Percentiles rank a stretch among this genome's conserved stretches.
phyloP scores from a whole-genome alignment of 2,888 invertebrate species.

The Lepeophtheirus nordmannii region DNA sequence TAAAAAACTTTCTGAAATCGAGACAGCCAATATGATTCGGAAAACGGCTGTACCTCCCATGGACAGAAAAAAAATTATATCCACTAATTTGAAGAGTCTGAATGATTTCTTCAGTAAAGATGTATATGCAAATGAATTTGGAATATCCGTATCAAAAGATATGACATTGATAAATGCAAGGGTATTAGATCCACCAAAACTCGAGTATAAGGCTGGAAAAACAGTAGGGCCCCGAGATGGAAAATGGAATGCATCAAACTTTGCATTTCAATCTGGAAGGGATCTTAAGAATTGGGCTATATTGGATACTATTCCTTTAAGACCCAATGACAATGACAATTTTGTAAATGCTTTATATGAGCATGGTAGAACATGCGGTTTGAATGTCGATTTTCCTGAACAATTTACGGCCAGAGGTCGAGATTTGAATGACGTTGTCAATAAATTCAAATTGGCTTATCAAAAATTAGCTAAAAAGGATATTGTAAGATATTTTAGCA shows the following conservation, averaged over 20 bases:
- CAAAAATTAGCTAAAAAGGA: conserved; percentile 24
- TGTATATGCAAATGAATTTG: conserved; percentile 57
- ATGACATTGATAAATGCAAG: conserved; percentile 51
- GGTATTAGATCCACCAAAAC: conserved; percentile 54
- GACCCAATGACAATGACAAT: neutral
- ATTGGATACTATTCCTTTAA: conserved; percentile 30
- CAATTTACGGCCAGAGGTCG: conserved; percentile 31
- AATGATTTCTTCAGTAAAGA: conserved; percentile 43
- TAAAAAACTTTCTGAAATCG: conserved; percentile 57
- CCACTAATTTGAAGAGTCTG: conserved; percentile 43
- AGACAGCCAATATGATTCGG: conserved; percentile 71
- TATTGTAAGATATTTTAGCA: neutral
- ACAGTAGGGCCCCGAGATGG: conserved; percentile 28
- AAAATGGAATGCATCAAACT: conserved; percentile 29
- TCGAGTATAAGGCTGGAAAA: conserved; percentile 46
- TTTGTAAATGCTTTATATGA: conserved; percentile 3
- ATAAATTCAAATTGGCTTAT: conserved; percentile 38
- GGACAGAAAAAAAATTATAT: conserved; percentile 61
- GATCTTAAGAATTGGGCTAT: conserved; percentile 39
- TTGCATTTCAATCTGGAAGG: conserved; percentile 30
- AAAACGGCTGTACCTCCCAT: conserved; percentile 65
- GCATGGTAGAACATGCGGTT: neutral
- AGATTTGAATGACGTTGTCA: conserved; percentile 57
- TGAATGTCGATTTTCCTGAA: conserved; percentile 44
- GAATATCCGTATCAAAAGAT: conserved; percentile 52